A percentile compares a stretch with the other conserved stretches of the same genome.
phyloP scores from a whole-genome alignment of 1,140 invertebrate genomes.

The Meloidogyne exigua region DNA sequence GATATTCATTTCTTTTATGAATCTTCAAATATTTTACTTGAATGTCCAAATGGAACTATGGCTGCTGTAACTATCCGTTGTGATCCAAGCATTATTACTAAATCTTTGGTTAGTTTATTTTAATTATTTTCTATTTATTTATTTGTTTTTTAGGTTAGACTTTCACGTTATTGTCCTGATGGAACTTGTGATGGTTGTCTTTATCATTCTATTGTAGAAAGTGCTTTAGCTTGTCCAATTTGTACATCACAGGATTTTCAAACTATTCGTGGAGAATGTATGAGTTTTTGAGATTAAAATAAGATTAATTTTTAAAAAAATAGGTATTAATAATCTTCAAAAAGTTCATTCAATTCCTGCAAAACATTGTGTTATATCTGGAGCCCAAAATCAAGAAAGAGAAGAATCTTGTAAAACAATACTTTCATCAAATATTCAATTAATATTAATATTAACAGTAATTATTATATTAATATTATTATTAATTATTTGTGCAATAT shows the following conservation, averaged over 20 bases:
- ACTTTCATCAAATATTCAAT: slow-evolving; percentile 36
- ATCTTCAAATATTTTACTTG: slow-evolving; percentile 34
- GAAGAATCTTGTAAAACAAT: slow-evolving; percentile 36
- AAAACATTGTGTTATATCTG: slow-evolving; percentile 54
- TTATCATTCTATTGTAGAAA: slow-evolving; percentile 68
- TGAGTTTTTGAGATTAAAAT: not conserved
- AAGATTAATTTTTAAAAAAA: not conserved
- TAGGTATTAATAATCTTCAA: slow-evolving; percentile 67
- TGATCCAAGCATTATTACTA: slow-evolving; percentile 42
- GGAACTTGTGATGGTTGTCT: slow-evolving; percentile 72
- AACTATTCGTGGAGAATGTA: slow-evolving; percentile 69
- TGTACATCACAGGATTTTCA: slow-evolving; percentile 66
- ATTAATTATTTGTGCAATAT: slow-evolving; percentile 43
- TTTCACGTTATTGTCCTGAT: slow-evolving; percentile 69
- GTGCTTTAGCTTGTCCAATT: slow-evolving; percentile 68
- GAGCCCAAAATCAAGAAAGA: slow-evolving; percentile 46
- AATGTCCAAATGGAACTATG: slow-evolving; percentile 68
- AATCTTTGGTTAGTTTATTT: slow-evolving; percentile 27
- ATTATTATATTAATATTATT: slow-evolving; percentile 39
- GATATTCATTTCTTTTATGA: slow-evolving; percentile 53
- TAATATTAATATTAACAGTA: slow-evolving; percentile 40
- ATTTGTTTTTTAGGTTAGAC: slow-evolving; percentile 39
- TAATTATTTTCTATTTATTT: slow-evolving; percentile 12
- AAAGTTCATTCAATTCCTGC: slow-evolving; percentile 68
- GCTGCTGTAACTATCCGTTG: slow-evolving; percentile 69